A percentile compares a stretch with the other conserved stretches of the same genome.
phyloP scores from a whole-genome alignment of 2,888 invertebrate genomes.

The Trissoscelio sp. region DNA sequence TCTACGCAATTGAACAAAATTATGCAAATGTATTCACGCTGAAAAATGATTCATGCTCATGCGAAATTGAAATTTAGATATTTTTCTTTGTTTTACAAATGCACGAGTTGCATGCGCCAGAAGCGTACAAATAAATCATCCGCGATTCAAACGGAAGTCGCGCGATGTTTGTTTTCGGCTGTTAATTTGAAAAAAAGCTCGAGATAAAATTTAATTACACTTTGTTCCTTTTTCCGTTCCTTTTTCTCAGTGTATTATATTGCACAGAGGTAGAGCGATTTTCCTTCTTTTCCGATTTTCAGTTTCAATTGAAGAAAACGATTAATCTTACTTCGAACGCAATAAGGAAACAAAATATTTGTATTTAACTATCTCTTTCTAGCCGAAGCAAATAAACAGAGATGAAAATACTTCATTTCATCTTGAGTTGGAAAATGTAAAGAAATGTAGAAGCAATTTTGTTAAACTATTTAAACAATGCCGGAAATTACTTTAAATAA shows the following conservation, averaged over 20 bases:
- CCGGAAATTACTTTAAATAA: too few relatives aligned
- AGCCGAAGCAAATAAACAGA: neutral
- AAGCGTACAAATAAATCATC: conserved; percentile 23
- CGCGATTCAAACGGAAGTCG: conserved; percentile 1
- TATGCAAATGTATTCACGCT: conserved; percentile 52
- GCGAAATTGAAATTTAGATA: conserved; percentile 63
- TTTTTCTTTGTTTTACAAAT: conserved; percentile 55
- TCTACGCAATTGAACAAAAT: conserved; percentile 12
- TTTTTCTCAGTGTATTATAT: too few relatives aligned
- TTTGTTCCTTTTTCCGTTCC: neutral
- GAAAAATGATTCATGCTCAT: conserved; percentile 62
- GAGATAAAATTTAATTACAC: conserved; percentile 10
- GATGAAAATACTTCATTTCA: neutral
- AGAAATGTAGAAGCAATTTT: too few relatives aligned
- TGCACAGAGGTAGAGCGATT: neutral
- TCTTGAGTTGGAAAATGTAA: neutral
- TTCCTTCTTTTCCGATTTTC: conserved; percentile 1
- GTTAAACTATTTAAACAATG: too few relatives aligned
- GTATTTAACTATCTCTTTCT: neutral
- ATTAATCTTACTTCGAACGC: conserved; percentile 14
- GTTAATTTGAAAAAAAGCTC: neutral
- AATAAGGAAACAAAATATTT: neutral
- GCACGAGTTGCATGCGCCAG: conserved; percentile 48
- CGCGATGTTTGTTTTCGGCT: conserved; percentile 17
- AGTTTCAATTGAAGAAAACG: conserved; percentile 8